A percentile compares a stretch with the other conserved stretches of the same genome.
Evolutionary conservation across 92 coral and sea anemone genomes (phyloP).

Genomic region (Epizoanthus illoricatus): DNA sequence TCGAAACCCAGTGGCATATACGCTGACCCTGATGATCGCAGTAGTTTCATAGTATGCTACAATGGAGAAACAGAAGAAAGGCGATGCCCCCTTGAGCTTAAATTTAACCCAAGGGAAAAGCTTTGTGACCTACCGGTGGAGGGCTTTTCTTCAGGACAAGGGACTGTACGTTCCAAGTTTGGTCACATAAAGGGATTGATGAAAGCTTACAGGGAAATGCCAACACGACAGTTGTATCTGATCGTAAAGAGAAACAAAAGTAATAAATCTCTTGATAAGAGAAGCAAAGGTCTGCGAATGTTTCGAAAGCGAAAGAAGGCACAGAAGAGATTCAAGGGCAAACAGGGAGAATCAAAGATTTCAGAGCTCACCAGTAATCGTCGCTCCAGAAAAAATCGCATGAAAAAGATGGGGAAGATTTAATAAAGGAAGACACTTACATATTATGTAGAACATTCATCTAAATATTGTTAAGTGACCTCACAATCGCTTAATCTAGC

Average conservation of each 20-base stretch:
- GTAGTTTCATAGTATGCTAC: constrained; percentile 61
- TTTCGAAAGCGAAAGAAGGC: not conserved
- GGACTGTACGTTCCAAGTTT: not conserved
- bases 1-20: constrained; percentile 66
- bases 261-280: not conserved
- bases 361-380: not conserved
- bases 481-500: too few species aligned
- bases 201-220: not conserved
- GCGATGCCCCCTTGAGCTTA: constrained; percentile 57
- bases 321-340: not conserved
- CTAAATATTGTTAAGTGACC: too few species aligned
- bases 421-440: not conserved
- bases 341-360: not conserved
- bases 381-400: not conserved
- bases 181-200: not conserved
- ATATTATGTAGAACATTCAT: too few species aligned
- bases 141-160: constrained; percentile 3
- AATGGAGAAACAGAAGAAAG: constrained; percentile 68
- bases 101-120: constrained; percentile 75
- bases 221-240: not conserved
- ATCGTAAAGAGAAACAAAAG: not conserved
- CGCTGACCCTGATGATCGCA: constrained; percentile 53
- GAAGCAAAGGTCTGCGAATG: not conserved
- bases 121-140: constrained; percentile 65
- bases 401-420: not conserved